phyloP scores from a whole-genome alignment of 2,888 invertebrate species.

The Amaurobius ferox region DNA sequence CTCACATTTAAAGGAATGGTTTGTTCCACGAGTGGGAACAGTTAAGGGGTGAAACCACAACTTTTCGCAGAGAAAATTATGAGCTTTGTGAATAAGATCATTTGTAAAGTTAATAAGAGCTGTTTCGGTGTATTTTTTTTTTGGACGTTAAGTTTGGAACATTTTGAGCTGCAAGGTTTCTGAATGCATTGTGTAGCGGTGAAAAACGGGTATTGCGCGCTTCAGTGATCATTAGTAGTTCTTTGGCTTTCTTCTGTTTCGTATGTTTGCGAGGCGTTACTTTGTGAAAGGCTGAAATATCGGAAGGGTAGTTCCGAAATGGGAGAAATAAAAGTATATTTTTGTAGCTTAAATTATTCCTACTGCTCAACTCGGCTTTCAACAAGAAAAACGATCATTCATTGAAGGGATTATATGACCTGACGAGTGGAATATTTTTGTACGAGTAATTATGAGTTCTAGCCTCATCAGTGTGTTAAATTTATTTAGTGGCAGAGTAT shows the following conservation, averaged over 20 bases:
- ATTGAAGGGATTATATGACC: too few relatives aligned
- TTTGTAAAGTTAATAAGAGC: slow-evolving; percentile 4
- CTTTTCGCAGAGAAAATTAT: background rate
- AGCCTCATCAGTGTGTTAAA: too few relatives aligned
- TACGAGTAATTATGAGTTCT: too few relatives aligned
- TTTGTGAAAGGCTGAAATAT: too few relatives aligned
- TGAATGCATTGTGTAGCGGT: background rate
- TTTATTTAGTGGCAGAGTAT: too few relatives aligned
- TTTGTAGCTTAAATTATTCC: too few relatives aligned
- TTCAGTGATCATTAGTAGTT: background rate
- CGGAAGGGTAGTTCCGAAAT: too few relatives aligned
- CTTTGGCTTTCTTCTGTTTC: background rate
- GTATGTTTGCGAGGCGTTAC: background rate
- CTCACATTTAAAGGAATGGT: background rate
- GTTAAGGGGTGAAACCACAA: background rate
- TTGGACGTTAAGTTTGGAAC: background rate
- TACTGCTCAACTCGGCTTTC: too few relatives aligned
- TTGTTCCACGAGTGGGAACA: background rate
- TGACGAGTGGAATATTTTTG: too few relatives aligned
- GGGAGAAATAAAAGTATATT: too few relatives aligned
- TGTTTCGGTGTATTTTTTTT: background rate
- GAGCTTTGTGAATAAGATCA: background rate
- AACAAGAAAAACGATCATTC: too few relatives aligned
- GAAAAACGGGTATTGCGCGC: background rate
- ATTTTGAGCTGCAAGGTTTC: background rate